Base-by-base conservation (phyloP, 1,140 invertebrate genomes). In the Ephestia elutella region DNA sequence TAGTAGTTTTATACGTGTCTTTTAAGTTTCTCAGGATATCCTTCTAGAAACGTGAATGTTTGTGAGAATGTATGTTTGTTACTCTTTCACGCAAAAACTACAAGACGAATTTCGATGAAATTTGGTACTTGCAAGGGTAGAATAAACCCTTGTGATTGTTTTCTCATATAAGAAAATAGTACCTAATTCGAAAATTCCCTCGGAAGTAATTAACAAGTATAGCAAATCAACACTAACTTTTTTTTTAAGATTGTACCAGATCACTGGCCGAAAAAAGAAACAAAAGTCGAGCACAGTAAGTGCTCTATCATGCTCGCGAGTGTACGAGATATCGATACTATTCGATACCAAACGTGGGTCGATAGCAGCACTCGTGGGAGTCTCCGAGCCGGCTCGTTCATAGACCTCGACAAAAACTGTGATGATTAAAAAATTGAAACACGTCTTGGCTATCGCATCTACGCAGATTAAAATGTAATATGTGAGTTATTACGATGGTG, bases 341-440 rank as follows among this genome's bases (percentile, higher is more conserved):
- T 25, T 44, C 38, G 38, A 44, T 44, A 44, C 38, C 38, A 51
- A 56, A 54, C 58, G 62, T 64, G 49, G 54, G 55, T 51, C 49
- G 62, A 35, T 57, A 30, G n/a, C 11, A 49, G 25, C 59, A 61
- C 54, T 10, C 38, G 38, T 44, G 38, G 38, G 38, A 44, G 38
- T n/a, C 38, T 44, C 10, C 38, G 13, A 35, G 38, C 10, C 38
- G 38, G 38, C 38, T 44, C 44, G 66, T 64, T 68, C 66, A 48
- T 62, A 64, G 66, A 68, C 66, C 62, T 53, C 57, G 44, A 35
- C 44, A 20, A 55, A 56, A 50, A 59, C 50, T 53, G 17, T 50
- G 50, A 20, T 53, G n/a, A 44, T 44, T 44, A 44, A 44, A 44
- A 44, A 44, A 44, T 44, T n/a, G 13, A 44, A 44, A 44, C 38